Base-by-base conservation (phyloP, 2,888 invertebrate genomes). In the Ennomos quercinarius region DNA sequence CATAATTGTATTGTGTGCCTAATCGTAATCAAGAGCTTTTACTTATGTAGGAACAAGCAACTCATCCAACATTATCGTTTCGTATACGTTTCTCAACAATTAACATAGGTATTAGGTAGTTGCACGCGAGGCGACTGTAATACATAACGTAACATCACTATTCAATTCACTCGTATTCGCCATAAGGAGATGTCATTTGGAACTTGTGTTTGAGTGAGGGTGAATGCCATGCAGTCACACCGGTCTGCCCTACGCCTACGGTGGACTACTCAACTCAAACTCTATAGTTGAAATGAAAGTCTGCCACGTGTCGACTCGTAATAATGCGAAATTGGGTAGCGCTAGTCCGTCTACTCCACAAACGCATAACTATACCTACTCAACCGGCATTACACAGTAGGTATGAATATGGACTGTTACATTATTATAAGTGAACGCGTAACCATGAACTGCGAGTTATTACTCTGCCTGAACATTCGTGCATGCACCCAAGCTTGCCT, bases 321-420 rank as follows among this genome's bases (percentile, higher is more conserved):
- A 86, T 87, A 87, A 86, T 81, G 73, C 78, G 78, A 85, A 88
- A 89, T 87, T 82, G 81, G 86, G 86, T 83, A 84, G 72, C 78
- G 58, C 40, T 53, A 74, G 77, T 71, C 74, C 71, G 83, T 84
- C 83, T 84, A 80, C 78, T 72, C 66, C 70, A 75, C 72, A 77
- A 86, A 87, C 89, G 80, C 59, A 71, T 67, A 78, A 67, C 72
- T 72, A 51, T 68, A 63, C 66, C 66, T 74, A 70, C 51, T 74
- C 73, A 76, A 77, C 78, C 71, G 78, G 74, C 77, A 74, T 74
- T 76, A 73, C 6, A 27, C 4, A 6, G 17, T 17, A 17, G 6
- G 6, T 27, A 27, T 27, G 27, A 27, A 6, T 27, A 27, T 27
- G 17, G 17, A 17, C 17, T 17, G 17, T 17, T 17, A 17, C n/a